These are phyloP conservation scores for Uloborus plumipes DNA, from an alignment of 2,888 invertebrate genomes.

Conservation along the genomic window DNA sequence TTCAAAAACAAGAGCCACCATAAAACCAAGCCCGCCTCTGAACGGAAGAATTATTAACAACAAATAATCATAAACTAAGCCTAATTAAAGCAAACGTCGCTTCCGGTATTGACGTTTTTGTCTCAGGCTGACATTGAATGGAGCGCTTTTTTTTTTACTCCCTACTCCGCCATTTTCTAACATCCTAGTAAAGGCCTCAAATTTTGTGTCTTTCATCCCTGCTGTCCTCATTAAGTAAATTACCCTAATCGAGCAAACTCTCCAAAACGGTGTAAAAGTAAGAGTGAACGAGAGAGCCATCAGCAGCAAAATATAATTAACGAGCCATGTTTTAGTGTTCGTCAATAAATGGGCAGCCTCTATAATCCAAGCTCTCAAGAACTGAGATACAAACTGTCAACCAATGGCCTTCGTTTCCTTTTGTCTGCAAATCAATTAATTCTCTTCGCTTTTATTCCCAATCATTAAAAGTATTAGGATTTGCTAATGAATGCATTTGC, in stretches of 20 bases:
- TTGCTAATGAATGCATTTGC: conserved; percentile 52
- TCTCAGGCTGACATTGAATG: conserved; percentile 10
- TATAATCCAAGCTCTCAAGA: conserved; percentile 35
- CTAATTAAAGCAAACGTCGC: conserved; percentile 21
- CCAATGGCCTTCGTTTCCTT: conserved; percentile 24
- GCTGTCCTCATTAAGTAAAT: conserved; percentile 52
- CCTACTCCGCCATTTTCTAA: conserved; percentile 18
- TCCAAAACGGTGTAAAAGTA: conserved; percentile 40
- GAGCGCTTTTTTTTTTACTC: conserved; percentile 3
- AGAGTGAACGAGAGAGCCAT: conserved; percentile 16
- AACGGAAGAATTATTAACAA: conserved; percentile 56
- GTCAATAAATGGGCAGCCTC: conserved; percentile 43
- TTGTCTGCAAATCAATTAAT: conserved; percentile 55
- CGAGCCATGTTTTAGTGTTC: conserved; percentile 51
- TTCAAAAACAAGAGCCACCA: conserved; percentile 46
- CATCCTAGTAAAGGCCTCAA: not conserved
- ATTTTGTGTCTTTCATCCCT: conserved; percentile 17
- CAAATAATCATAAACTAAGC: conserved; percentile 51
- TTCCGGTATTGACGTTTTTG: conserved; percentile 52
- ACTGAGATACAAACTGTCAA: conserved; percentile 43
- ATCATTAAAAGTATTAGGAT: conserved; percentile 53
- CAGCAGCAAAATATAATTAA: conserved; percentile 56
- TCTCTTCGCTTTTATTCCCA: conserved; percentile 45
- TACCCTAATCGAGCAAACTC: conserved; percentile 55
- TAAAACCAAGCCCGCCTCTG: conserved; percentile 22